phyloP scores from a whole-genome alignment of 2,888 invertebrate species.

The Synergus umbraculus region DNA sequence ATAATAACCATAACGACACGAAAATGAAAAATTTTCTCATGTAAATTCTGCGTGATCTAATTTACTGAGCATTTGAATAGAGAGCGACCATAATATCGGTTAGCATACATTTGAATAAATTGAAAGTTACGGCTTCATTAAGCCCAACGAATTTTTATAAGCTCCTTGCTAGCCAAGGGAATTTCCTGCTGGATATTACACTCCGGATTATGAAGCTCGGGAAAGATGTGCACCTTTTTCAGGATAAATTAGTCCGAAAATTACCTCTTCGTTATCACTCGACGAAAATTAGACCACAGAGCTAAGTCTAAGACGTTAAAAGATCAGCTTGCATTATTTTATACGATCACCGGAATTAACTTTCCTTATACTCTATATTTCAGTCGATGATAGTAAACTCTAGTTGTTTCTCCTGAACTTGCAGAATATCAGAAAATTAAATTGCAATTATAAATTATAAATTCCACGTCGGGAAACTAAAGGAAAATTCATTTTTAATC shows the following conservation, averaged over 20 bases:
- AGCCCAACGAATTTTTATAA: conserved; percentile 69
- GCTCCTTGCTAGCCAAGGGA: conserved; percentile 50
- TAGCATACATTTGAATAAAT: conserved; percentile 74
- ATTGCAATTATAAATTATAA: neutral
- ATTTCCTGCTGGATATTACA: conserved; percentile 36
- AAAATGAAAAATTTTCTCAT: conserved; percentile 39
- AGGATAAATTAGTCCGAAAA: conserved; percentile 32
- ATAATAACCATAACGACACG: conserved; percentile 52
- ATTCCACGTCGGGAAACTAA: too few relatives aligned
- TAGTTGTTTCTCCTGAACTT: neutral
- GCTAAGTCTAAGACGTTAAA: neutral
- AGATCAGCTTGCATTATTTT: neutral
- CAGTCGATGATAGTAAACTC: neutral
- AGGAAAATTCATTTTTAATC: neutral
- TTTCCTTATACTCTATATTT: neutral
- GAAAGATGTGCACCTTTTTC: conserved; percentile 34
- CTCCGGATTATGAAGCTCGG: conserved; percentile 22
- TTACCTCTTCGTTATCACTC: conserved; percentile 23
- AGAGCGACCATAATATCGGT: conserved; percentile 63
- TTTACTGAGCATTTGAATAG: conserved; percentile 34
- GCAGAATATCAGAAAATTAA: neutral
- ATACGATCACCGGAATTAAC: neutral
- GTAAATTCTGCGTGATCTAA: conserved; percentile 39
- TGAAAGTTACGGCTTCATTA: conserved; percentile 70
- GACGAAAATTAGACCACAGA: conserved; percentile 6